Percentiles rank a stretch among this genome's conserved stretches.
Evolutionary conservation across 64 coral and sea anemone genomes (phyloP).

Genomic region (Montipora efflorescens): DNA sequence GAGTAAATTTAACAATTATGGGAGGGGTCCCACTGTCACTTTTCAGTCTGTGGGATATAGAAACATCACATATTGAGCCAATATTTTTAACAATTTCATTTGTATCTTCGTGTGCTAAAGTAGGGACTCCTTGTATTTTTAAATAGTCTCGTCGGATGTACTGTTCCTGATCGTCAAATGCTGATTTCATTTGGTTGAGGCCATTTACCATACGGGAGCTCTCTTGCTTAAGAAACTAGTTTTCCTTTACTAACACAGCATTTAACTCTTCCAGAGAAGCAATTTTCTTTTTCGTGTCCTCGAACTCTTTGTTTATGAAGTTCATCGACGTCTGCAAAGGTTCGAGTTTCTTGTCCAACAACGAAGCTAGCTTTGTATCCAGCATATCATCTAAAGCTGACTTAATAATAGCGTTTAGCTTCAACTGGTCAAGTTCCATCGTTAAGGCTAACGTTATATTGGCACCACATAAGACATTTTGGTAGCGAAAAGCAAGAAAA

Average conservation of each 20-base stretch:
- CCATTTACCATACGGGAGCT: background rate
- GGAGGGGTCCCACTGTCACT: too few relatives aligned
- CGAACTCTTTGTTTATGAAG: background rate
- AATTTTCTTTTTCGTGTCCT: background rate
- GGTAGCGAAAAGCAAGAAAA: background rate
- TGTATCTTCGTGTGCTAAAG: too few relatives aligned
- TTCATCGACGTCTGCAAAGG: background rate
- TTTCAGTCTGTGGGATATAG: too few relatives aligned
- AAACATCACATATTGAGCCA: too few relatives aligned
- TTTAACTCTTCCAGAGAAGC: background rate
- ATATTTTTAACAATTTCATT: too few relatives aligned
- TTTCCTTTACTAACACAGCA: background rate
- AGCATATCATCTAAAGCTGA: slow-evolving; percentile 23
- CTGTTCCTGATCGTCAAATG: too few relatives aligned
- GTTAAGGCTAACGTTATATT: too few relatives aligned
- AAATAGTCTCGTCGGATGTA: too few relatives aligned
- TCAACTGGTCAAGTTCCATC: background rate
- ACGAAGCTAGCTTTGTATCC: background rate
- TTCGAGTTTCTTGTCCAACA: background rate
- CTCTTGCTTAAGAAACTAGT: background rate
- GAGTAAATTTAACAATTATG: too few relatives aligned
- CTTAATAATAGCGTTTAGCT: background rate
- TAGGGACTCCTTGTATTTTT: too few relatives aligned
- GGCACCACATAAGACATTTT: too few relatives aligned
- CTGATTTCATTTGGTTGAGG: background rate